Conservation (phyloP, 2,113 vertebrate genomes). For the Mastomys natalensis region DNA sequence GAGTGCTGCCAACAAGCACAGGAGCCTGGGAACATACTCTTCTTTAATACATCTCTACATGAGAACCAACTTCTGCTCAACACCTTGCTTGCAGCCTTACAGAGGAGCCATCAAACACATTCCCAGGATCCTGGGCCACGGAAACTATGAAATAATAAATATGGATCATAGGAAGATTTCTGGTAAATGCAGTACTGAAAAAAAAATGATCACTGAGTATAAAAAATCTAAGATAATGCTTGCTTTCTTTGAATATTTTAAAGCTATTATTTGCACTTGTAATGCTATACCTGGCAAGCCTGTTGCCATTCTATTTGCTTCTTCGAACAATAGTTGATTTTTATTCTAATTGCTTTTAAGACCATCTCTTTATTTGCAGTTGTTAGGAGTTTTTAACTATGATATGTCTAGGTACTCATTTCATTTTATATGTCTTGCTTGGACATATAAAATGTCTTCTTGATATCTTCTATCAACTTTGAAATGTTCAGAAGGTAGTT, state of each 20-base stretch:
- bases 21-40: neutral
- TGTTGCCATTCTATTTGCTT: neutral
- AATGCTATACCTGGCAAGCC: neutral
- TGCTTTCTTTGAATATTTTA: constrained; percentile 27
- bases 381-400: neutral
- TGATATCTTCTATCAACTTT: constrained; percentile 20
- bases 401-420: neutral
- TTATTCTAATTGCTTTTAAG: constrained; percentile 1
- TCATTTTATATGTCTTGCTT: constrained; percentile 10
- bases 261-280: neutral
- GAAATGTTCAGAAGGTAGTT: neutral
- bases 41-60: neutral
- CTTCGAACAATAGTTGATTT: constrained; percentile 41
- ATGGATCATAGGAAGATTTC: neutral
- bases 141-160: constrained; percentile 25
- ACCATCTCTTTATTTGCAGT: neutral
- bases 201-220: neutral
- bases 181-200: neutral
- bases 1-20: neutral
- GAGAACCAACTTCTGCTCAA: neutral
- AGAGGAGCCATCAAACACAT: neutral
- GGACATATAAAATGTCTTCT: no score
- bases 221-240: constrained; percentile 28
- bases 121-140: neutral
- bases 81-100: neutral